Evolutionary conservation across 2,113 vertebrate genomes (phyloP).

Genomic region (Riparia riparia): DNA sequence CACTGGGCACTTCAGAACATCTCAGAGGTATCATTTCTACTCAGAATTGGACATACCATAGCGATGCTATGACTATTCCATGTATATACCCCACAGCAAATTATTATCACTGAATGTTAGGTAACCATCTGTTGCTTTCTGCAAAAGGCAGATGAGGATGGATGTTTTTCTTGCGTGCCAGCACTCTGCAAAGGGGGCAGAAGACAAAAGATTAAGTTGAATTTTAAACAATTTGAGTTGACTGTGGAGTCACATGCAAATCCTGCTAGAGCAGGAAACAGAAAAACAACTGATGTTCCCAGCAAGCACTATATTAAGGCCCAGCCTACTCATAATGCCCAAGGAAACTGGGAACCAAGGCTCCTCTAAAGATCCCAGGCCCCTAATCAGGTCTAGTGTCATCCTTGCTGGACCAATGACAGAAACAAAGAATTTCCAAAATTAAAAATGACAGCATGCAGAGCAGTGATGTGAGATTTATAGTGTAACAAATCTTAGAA

Average conservation of each 20-base stretch:
- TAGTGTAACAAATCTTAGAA: slow-evolving; percentile 27
- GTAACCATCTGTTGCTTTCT: not conserved
- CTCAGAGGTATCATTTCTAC: not conserved
- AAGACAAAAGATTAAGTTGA: not conserved
- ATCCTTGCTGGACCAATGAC: not conserved
- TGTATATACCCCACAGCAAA: not conserved
- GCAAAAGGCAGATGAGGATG: not conserved
- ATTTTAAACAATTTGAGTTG: not conserved
- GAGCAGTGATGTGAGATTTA: not conserved
- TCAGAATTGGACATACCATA: not conserved
- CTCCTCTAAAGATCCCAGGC: not conserved
- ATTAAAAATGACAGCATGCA: not conserved
- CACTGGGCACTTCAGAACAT: not conserved
- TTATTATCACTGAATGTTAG: not conserved
- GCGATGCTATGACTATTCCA: not conserved
- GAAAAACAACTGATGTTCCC: not conserved
- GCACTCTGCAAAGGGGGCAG: not conserved
- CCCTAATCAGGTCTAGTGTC: not conserved
- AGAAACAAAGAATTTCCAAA: slow-evolving; percentile 5
- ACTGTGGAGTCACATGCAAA: not conserved
- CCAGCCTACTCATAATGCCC: not conserved
- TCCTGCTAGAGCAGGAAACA: not conserved
- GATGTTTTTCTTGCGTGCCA: not conserved
- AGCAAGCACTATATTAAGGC: not conserved
- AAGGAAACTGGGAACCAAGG: not conserved